A percentile compares a stretch with the other conserved stretches of the same genome.
Conservation (phyloP, 2,113 vertebrate species). For the Dicaeum eximium region DNA sequence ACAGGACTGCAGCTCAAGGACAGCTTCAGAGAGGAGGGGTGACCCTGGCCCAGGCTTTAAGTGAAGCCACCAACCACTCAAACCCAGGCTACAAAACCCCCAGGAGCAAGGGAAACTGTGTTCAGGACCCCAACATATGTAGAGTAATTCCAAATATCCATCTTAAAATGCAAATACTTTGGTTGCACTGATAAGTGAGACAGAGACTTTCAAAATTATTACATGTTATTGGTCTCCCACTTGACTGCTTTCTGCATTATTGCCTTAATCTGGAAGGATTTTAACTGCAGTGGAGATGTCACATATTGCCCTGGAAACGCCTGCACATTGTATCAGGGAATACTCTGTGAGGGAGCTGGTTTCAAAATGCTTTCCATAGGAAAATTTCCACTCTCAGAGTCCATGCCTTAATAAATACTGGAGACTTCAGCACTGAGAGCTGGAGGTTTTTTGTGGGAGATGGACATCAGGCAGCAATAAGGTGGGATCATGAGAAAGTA, state of each 20-base stretch:
- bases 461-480: not conserved
- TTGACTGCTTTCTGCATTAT: not conserved
- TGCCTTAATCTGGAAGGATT: not conserved
- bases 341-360: not conserved
- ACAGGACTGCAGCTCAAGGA: not conserved
- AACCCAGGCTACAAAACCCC: not conserved
- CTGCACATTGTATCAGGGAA: not conserved
- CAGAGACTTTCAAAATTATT: not conserved
- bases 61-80: not conserved
- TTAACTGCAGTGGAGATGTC: not conserved
- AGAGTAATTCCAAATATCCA: not conserved
- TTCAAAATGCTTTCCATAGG: not conserved
- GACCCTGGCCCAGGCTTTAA: not conserved
- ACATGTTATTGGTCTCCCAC: not conserved
- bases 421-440: not conserved
- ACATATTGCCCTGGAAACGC: not conserved
- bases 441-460: not conserved
- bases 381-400: not conserved
- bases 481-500: not conserved
- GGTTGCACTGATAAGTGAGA: not conserved
- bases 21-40: not conserved
- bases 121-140: not conserved
- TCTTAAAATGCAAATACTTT: not conserved
- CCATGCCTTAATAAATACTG: not conserved
- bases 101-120: not conserved